These are phyloP conservation scores for Caenorhabditis zanzibari DNA, from an alignment of 2,888 invertebrate genomes.

Conservation along the genomic window DNA sequence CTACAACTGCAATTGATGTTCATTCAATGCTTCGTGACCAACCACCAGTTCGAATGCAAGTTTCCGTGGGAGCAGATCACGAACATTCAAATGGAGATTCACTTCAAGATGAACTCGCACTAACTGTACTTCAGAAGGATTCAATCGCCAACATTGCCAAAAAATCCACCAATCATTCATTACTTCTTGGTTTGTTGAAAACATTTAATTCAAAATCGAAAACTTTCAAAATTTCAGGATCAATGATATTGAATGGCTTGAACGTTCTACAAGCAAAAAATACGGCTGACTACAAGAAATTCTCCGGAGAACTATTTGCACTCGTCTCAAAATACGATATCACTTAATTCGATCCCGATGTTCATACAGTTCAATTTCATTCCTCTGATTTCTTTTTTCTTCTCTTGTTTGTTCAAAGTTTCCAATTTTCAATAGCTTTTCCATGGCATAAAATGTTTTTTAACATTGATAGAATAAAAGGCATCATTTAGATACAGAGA, in stretches of 20 bases:
- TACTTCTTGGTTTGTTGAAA: slow-evolving; percentile 35
- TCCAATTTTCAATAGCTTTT: neutral
- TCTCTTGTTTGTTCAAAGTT: neutral
- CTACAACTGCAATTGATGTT: slow-evolving; percentile 20
- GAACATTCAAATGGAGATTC: slow-evolving; percentile 5
- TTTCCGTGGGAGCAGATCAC: slow-evolving; percentile 26
- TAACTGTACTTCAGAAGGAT: slow-evolving; percentile 29
- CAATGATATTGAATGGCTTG: slow-evolving; percentile 40
- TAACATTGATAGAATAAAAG: neutral
- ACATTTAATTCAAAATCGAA: neutral
- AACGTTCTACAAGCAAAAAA: slow-evolving; percentile 18
- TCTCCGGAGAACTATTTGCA: slow-evolving; percentile 33
- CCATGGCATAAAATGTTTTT: neutral
- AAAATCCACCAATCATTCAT: slow-evolving; percentile 15
- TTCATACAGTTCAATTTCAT: neutral
- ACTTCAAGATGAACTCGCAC: slow-evolving; percentile 17
- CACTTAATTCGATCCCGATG: neutral
- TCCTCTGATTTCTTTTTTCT: neutral
- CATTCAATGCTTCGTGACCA: slow-evolving; percentile 43
- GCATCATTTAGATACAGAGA: too few relatives aligned
- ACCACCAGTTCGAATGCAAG: slow-evolving; percentile 46
- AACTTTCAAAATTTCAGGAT: slow-evolving; percentile 28
- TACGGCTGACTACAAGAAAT: slow-evolving; percentile 25
- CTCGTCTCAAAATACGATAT: slow-evolving; percentile 46
- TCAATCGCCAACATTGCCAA: slow-evolving; percentile 22